A percentile compares a stretch with the other conserved stretches of the same genome.
These are phyloP conservation scores for Liodrosophila aerea DNA, from an alignment of 2,888 invertebrate genomes.

Conservation along the genomic window DNA sequence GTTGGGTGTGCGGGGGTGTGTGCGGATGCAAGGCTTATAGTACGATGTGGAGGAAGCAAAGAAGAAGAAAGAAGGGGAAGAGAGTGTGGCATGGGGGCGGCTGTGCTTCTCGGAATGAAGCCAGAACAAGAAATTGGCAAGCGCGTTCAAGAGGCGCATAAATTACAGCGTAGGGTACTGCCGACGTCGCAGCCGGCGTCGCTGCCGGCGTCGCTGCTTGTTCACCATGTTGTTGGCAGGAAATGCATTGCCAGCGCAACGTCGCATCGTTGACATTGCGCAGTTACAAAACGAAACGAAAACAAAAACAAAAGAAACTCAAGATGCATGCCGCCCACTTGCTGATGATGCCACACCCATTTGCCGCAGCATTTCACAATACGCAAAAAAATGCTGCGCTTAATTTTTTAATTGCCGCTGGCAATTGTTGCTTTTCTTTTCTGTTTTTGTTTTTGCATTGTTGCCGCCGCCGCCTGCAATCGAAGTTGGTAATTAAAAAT, in stretches of 20 bases:
- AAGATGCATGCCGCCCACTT: constrained; percentile 14
- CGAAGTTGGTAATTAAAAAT: constrained; percentile 73
- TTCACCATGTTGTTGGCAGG: constrained; percentile 45
- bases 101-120: constrained; percentile 52
- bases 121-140: constrained; percentile 67
- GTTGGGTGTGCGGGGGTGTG: constrained; percentile 59
- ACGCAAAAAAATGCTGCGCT: constrained; percentile 43
- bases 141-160: constrained; percentile 73
- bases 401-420: constrained; percentile 68
- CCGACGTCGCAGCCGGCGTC: constrained; percentile 23
- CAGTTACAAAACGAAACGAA: constrained; percentile 15
- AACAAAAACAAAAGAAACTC: constrained; percentile 1
- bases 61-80: constrained; percentile 4
- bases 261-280: constrained; percentile 65
- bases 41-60: constrained; percentile 4
- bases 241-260: constrained; percentile 53
- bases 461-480: constrained; percentile 29
- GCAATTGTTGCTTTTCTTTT: constrained; percentile 13
- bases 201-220: constrained; percentile 14
- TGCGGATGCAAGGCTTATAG: constrained; percentile 47
- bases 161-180: constrained; percentile 52
- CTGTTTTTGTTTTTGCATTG: constrained; percentile 28
- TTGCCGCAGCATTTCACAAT: constrained; percentile 13
- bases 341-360: constrained; percentile 45
- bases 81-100: constrained; percentile 9